phyloP scores from a whole-genome alignment of 2,888 invertebrate species.

The Dasypolia templi region DNA sequence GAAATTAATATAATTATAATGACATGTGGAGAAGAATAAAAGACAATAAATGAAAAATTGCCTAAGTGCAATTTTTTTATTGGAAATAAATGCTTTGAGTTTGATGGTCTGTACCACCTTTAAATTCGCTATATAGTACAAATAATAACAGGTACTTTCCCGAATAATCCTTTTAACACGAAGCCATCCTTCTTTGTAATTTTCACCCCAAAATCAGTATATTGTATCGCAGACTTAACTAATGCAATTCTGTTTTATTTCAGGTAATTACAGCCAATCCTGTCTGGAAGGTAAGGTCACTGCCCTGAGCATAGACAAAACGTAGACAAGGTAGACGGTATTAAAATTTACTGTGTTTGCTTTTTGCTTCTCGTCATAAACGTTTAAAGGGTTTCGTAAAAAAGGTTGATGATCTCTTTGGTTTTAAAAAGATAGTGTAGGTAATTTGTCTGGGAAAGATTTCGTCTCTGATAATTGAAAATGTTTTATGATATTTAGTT shows the following conservation, averaged over 20 bases:
- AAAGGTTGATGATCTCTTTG: slow-evolving; percentile 47
- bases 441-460: slow-evolving; percentile 35
- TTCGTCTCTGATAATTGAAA: slow-evolving; percentile 28
- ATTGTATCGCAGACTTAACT: slow-evolving; percentile 42
- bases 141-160: background rate
- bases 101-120: background rate
- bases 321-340: slow-evolving; percentile 51
- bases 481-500: slow-evolving; percentile 7
- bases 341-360: slow-evolving; percentile 50
- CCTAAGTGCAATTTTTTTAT: no score
- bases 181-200: background rate
- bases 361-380: slow-evolving; percentile 45
- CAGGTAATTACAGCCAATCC: slow-evolving; percentile 55
- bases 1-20: no score
- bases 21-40: no score
- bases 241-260: slow-evolving; percentile 57
- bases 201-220: slow-evolving; percentile 23
- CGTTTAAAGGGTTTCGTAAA: slow-evolving; percentile 36
- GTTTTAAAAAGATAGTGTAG: slow-evolving; percentile 40
- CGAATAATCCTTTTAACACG: background rate
- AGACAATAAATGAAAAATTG: no score
- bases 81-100: no score
- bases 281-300: slow-evolving; percentile 42
- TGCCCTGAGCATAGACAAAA: slow-evolving; percentile 30
- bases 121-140: background rate